phyloP scores from a whole-genome alignment of 2,888 invertebrate species.

The Bombylius discolor region DNA sequence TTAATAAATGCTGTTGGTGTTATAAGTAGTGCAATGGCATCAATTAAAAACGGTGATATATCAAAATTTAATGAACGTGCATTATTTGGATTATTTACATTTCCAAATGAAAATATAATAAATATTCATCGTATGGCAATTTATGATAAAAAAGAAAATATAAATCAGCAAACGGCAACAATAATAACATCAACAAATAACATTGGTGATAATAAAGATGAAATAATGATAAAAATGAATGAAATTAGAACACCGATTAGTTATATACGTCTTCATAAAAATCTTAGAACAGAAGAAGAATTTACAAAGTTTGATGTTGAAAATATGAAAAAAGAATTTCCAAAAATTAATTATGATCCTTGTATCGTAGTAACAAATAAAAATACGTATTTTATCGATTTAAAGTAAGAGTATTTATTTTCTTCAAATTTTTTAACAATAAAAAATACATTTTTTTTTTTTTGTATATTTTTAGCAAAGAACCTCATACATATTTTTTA shows the following conservation, averaged over 20 bases:
- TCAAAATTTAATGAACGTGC: constrained; percentile 27
- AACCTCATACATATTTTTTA: constrained; percentile 32
- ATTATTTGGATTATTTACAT: constrained; percentile 29
- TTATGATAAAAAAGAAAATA: background rate
- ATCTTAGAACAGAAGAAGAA: constrained; percentile 22
- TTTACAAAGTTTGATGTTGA: constrained; percentile 31
- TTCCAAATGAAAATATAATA: constrained; percentile 32
- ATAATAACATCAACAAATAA: constrained; percentile 21
- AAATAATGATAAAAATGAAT: constrained; percentile 20
- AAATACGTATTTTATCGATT: constrained; percentile 32
- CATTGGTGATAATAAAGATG: constrained; percentile 24
- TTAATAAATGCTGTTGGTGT: constrained; percentile 32
- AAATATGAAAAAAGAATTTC: constrained; percentile 33
- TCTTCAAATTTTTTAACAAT: background rate
- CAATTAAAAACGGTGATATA: constrained; percentile 27
- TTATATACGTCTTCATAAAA: constrained; percentile 30
- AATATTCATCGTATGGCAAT: constrained; percentile 32
- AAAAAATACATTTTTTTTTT: background rate
- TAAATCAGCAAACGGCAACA: constrained; percentile 8
- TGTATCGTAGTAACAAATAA: constrained; percentile 35
- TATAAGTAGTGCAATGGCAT: constrained; percentile 35
- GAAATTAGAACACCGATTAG: constrained; percentile 30
- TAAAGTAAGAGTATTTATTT: constrained; percentile 20
- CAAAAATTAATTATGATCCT: constrained; percentile 34
- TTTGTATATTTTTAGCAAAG: constrained; percentile 21